A percentile compares a stretch with the other conserved stretches of the same genome.
Conservation (phyloP, 2,113 vertebrate genomes). For the Excalfactoria chinensis region DNA sequence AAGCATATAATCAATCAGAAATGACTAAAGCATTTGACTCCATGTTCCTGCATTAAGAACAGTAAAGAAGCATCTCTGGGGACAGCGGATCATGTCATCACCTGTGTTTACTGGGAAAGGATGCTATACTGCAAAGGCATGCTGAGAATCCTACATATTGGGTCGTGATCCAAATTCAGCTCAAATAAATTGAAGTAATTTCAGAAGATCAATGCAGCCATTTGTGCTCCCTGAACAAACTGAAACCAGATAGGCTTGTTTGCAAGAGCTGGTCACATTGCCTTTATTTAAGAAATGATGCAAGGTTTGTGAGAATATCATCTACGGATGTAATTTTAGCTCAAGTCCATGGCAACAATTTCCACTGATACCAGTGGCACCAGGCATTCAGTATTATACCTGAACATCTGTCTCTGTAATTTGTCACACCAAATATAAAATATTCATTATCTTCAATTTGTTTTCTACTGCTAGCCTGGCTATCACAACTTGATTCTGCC, state of each 20-base stretch:
- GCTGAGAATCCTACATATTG: accelerated
- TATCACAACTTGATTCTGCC: neutral
- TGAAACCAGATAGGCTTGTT: neutral
- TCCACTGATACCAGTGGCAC: neutral
- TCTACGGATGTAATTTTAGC: accelerated
- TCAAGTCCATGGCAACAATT: neutral
- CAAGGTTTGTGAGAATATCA: neutral
- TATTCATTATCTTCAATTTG: neutral
- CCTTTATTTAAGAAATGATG: neutral
- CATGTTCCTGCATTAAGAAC: neutral
- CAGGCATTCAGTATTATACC: neutral
- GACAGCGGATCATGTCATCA: neutral
- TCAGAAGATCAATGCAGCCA: neutral
- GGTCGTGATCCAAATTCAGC: neutral
- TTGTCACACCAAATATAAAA: neutral
- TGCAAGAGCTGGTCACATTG: neutral
- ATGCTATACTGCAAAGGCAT: neutral
- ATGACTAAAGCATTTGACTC: neutral
- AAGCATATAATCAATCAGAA: neutral
- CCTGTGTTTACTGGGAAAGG: neutral
- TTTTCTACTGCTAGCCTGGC: neutral
- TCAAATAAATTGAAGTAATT: neutral
- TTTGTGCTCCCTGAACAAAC: neutral
- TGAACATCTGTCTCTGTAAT: neutral
- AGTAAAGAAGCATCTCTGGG: neutral